Evolutionary conservation across 2,797 vertebrate species (phyloP), one percentile per base, ranked within the genome.

Genomic region (Mareca penelope): DNA sequence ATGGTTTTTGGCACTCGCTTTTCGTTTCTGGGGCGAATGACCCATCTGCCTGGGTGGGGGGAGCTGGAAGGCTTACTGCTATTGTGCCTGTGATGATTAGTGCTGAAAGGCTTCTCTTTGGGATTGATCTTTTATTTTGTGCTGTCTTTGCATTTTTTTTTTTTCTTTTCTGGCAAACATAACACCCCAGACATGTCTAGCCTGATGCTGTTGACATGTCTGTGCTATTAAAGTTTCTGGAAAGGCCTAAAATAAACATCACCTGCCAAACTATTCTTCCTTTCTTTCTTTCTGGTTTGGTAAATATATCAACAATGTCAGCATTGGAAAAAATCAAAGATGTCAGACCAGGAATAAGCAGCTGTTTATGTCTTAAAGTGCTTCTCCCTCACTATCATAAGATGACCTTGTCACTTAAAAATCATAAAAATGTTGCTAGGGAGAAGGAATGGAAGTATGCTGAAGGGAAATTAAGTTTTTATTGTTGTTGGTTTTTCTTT

Each of bases 331-430:
- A 79, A 75, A 78, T 31, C 35, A 44, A 77, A 76, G 50, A 8
- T 67, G 71, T 60, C 21, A 56, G 50, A 70, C 26, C 24, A 71
- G 29, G 26, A 93, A 73, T 91, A 93, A 90, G n/a, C 69, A 95
- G 55, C 55, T 94, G 53, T 89, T 95, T 87, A 65, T 75, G 35
- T 69, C 59, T 80, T 52, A 8, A 82, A 92, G 15, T 73, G 15
- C 73, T 93, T 82, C 50, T 95, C 53, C 40, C 46, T 93, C 3
- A 1, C 44, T 91, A 24, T 94, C 63, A 39, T 35, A 69, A 65
- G 60, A 90, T 3, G n/a, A 86, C 88, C 80, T 88, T 93, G 88
- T 88, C 52, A 68, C 68, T 90, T 94, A 65, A 73, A 96, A 84
- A 68, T 63, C 46, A 50, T 46, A 33, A 64, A 79, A 67, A 35